phyloP scores from a whole-genome alignment of 2,797 vertebrate genomes.

The Oophaga sylvatica region DNA sequence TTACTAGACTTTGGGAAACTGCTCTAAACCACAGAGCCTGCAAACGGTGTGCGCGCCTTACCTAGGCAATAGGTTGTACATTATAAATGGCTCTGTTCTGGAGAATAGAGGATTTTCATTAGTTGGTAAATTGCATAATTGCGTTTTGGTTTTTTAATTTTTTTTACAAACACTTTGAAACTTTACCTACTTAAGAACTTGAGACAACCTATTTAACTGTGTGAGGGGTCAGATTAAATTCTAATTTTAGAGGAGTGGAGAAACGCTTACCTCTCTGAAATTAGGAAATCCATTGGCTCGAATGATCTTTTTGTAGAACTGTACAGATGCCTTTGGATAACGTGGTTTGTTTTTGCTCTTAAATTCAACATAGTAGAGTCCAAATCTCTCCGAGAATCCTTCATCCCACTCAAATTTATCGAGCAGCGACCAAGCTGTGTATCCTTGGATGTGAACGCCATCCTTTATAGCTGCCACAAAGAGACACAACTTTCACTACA shows the following conservation, averaged over 20 bases:
- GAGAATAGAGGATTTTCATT: no score
- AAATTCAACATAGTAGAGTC: constrained; percentile 90
- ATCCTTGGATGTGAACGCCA: constrained; percentile 88
- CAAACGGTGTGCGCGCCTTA: no score
- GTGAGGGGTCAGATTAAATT: background rate
- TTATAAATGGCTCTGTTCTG: no score
- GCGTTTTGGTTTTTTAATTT: no score
- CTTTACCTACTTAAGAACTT: background rate
- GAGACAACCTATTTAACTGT: background rate
- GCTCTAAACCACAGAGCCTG: no score
- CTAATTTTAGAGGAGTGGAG: background rate
- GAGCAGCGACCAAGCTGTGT: constrained; percentile 92
- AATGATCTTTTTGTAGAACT: constrained; percentile 88
- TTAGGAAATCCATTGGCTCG: constrained; percentile 89
- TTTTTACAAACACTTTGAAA: no score
- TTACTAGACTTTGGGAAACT: no score
- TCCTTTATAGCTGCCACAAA: constrained; percentile 85
- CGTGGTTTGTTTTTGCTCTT: constrained; percentile 86
- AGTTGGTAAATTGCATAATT: no score
- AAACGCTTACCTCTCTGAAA: constrained; percentile 79
- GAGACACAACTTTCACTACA: background rate
- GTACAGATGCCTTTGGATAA: constrained; percentile 90
- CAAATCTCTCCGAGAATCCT: constrained; percentile 89
- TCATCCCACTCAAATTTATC: constrained; percentile 96
- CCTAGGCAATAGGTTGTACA: no score